Evolutionary conservation across 1,140 invertebrate genomes (phyloP), one percentile per base, ranked within the genome.

Genomic region (Ceratoteleas bidentatus): DNA sequence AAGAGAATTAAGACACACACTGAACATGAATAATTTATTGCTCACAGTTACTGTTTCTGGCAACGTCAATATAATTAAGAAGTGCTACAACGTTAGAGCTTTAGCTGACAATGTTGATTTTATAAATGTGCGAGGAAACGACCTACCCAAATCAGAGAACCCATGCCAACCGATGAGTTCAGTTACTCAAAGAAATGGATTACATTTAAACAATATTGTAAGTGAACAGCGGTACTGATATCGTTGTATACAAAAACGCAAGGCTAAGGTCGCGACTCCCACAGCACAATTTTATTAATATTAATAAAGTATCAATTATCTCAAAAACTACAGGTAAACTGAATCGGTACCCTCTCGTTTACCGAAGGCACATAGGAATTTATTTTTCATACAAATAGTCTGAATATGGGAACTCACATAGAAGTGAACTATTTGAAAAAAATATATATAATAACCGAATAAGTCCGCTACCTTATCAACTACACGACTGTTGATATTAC

Each of bases 61-160:
- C 0, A 60, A 72, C 45, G n/a, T 61, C 3, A 36, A 34, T 0
- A 7, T 54, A 6, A 14, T 54, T 0, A 38, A 40, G 10, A 32
- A 16, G 0, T 60, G 45, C 15, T 70, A 70, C 8, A 3, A 14
- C n/a, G 14, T 72, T 34, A 40, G 40, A 24, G 24, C 54, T 4
- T 14, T 72, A 14, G 32, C 15, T 49, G 9, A 33, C 5, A 14
- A 47, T 34, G 58, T 45, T 43, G 69, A 73, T 49, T 73, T 62
- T 3, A 49, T 73, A 16, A 73, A 47, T 34, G 4, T 73, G 8
- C 62, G 56, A 64, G 69, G 45, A 10, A 54, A 61, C 34, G 52
- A 64, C 49, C 33, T 73, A 38, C 7, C 40, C 14, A 43, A 47
- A 24, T 13, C 8, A 3, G 49, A 45, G 4, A 45, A 34, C 0